These are phyloP conservation scores for Drosophila prostipennis DNA, from an alignment of 2,888 invertebrate genomes.

Conservation along the genomic window DNA sequence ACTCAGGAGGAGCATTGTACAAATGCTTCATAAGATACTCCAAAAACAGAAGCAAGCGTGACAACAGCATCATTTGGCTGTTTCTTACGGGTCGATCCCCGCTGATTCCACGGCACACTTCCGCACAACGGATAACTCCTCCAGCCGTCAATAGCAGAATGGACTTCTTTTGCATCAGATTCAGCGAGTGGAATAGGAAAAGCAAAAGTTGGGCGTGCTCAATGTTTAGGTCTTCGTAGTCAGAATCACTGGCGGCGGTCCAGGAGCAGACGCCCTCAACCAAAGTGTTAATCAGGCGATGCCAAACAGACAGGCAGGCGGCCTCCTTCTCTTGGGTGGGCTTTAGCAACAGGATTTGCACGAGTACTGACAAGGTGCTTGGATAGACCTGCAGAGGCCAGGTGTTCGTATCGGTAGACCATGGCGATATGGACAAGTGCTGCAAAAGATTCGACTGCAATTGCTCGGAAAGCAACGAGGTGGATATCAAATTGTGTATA, in stretches of 20 bases:
- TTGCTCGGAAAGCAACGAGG: slow-evolving; percentile 87
- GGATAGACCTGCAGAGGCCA: slow-evolving; percentile 93
- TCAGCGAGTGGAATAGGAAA: slow-evolving; percentile 97
- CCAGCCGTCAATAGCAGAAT: slow-evolving; percentile 93
- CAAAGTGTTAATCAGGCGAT: slow-evolving; percentile 93
- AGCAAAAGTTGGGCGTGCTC: slow-evolving; percentile 97
- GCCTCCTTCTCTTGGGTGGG: slow-evolving; percentile 94
- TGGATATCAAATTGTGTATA: slow-evolving; percentile 89
- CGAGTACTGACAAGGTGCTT: slow-evolving; percentile 92
- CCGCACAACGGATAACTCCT: slow-evolving; percentile 88
- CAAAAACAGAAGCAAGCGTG: slow-evolving; percentile 92
- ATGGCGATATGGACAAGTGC: slow-evolving; percentile 91
- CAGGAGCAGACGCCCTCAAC: slow-evolving; percentile 90
- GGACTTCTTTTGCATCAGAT: slow-evolving; percentile 98
- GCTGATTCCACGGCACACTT: slow-evolving; percentile 86
- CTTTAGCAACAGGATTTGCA: slow-evolving; percentile 92
- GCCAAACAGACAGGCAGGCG: slow-evolving; percentile 96
- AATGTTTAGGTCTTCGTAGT: slow-evolving; percentile 92
- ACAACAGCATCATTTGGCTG: slow-evolving; percentile 91
- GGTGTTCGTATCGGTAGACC: slow-evolving; percentile 87
- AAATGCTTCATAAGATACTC: slow-evolving; percentile 98
- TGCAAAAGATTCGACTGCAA: slow-evolving; percentile 89
- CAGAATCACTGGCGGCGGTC: slow-evolving; percentile 76
- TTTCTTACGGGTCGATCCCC: slow-evolving; percentile 82
- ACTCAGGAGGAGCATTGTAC: slow-evolving; percentile 94